phyloP scores from a whole-genome alignment of 1,140 invertebrate species.

The Danaus melanippus region DNA sequence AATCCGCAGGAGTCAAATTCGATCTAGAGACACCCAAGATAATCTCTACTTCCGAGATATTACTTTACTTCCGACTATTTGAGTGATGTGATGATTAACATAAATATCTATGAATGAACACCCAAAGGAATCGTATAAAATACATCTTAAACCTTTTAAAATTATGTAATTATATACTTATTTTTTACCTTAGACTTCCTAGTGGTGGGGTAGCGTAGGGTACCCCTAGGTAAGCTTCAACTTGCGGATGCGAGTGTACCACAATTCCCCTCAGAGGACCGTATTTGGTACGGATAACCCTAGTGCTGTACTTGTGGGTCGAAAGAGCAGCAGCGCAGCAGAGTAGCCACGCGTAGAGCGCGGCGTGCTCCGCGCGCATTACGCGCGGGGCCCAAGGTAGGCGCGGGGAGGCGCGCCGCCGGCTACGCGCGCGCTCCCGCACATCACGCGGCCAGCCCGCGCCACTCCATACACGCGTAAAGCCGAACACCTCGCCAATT shows the following conservation, averaged over 20 bases:
- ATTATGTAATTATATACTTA: not conserved
- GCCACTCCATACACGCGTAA: slow-evolving; percentile 26
- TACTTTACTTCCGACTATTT: too few relatives aligned
- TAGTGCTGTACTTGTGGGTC: slow-evolving; percentile 82
- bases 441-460: slow-evolving; percentile 41
- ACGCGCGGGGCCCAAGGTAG: slow-evolving; percentile 44
- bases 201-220: slow-evolving; percentile 85
- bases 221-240: slow-evolving; percentile 95
- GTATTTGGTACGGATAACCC: slow-evolving; percentile 89
- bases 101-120: too few relatives aligned
- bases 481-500: slow-evolving; percentile 17
- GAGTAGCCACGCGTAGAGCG: slow-evolving; percentile 65
- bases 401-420: slow-evolving; percentile 47
- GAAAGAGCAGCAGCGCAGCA: slow-evolving; percentile 68
- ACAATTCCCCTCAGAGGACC: slow-evolving; percentile 88
- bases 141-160: too few relatives aligned
- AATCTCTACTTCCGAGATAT: too few relatives aligned
- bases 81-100: too few relatives aligned
- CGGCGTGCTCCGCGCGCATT: slow-evolving; percentile 59
- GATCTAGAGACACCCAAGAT: too few relatives aligned
- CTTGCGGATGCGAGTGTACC: slow-evolving; percentile 81
- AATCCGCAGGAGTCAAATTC: too few relatives aligned
- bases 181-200: slow-evolving; percentile 56
- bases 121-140: too few relatives aligned
- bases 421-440: slow-evolving; percentile 39